These are phyloP conservation scores for Melitaea cinxia DNA, from an alignment of 1,140 invertebrate species.

Conservation along the genomic window DNA sequence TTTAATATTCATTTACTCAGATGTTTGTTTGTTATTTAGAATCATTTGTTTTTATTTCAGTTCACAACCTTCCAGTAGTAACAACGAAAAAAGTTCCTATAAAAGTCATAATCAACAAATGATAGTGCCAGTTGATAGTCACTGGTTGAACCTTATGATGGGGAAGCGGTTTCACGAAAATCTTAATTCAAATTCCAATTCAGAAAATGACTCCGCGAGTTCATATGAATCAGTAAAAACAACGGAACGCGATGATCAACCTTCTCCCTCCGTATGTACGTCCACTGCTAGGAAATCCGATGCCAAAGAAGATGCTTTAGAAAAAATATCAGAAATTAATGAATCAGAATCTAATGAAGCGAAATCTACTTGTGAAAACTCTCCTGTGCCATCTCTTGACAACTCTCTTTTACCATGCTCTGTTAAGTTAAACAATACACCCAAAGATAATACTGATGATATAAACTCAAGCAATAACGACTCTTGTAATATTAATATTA, in stretches of 20 bases:
- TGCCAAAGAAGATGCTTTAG: slow-evolving; percentile 75
- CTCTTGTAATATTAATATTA: slow-evolving; percentile 55
- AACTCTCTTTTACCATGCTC: slow-evolving; percentile 60
- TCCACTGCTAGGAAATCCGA: slow-evolving; percentile 66
- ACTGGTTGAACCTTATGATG: slow-evolving; percentile 83
- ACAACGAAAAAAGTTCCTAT: slow-evolving; percentile 77
- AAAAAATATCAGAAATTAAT: slow-evolving; percentile 53
- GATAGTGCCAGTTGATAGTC: slow-evolving; percentile 80
- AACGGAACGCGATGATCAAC: slow-evolving; percentile 60
- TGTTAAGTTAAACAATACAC: slow-evolving; percentile 69
- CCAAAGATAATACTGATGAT: slow-evolving; percentile 64
- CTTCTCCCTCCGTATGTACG: slow-evolving; percentile 50
- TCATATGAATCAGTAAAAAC: slow-evolving; percentile 73
- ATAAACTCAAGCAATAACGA: slow-evolving; percentile 45
- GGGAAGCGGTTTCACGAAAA: slow-evolving; percentile 83
- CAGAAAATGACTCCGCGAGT: slow-evolving; percentile 80
- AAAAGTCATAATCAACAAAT: slow-evolving; percentile 70
- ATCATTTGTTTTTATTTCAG: slow-evolving; percentile 52
- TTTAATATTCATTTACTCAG: not conserved
- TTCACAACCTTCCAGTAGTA: slow-evolving; percentile 75
- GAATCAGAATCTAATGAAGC: slow-evolving; percentile 57
- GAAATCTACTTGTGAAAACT: slow-evolving; percentile 54
- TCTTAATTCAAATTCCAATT: slow-evolving; percentile 75
- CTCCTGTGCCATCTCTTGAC: slow-evolving; percentile 61
- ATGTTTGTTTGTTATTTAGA: not conserved